phyloP scores from a whole-genome alignment of 2,113 vertebrate genomes.

The Sinosuthora webbiana region DNA sequence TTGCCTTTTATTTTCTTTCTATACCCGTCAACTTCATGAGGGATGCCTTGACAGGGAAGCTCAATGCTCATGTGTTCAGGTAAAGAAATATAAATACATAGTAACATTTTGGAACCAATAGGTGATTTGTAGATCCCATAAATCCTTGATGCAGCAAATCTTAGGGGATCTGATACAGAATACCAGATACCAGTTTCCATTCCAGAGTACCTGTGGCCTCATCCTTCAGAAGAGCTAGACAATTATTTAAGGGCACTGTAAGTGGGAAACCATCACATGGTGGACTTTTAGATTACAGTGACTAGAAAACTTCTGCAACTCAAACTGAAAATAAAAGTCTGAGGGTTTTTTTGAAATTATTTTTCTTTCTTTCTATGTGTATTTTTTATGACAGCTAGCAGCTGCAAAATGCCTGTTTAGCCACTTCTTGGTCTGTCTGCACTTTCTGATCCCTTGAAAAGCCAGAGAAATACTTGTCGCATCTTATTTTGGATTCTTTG shows the following conservation, averaged over 20 bases:
- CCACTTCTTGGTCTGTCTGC: background rate
- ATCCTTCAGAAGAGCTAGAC: background rate
- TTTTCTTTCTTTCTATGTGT: too few relatives aligned
- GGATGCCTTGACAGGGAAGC: background rate
- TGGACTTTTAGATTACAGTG: background rate
- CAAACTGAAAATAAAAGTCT: background rate
- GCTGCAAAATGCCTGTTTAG: background rate
- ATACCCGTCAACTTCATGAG: background rate
- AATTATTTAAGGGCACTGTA: background rate
- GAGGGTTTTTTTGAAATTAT: fast-evolving
- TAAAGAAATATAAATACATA: background rate
- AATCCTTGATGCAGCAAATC: background rate
- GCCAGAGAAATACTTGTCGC: background rate
- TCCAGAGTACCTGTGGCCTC: background rate
- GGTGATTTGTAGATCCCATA: background rate
- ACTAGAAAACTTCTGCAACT: background rate
- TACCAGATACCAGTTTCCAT: background rate
- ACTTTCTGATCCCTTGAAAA: background rate
- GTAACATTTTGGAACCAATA: background rate
- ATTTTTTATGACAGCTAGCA: background rate
- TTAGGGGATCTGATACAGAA: background rate
- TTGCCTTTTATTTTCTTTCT: background rate
- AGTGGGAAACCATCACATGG: background rate
- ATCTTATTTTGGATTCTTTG: background rate
- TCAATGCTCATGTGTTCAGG: background rate